These are phyloP conservation scores for Diglossa cyanea DNA, from an alignment of 2,797 vertebrate genomes.

Conservation along the genomic window DNA sequence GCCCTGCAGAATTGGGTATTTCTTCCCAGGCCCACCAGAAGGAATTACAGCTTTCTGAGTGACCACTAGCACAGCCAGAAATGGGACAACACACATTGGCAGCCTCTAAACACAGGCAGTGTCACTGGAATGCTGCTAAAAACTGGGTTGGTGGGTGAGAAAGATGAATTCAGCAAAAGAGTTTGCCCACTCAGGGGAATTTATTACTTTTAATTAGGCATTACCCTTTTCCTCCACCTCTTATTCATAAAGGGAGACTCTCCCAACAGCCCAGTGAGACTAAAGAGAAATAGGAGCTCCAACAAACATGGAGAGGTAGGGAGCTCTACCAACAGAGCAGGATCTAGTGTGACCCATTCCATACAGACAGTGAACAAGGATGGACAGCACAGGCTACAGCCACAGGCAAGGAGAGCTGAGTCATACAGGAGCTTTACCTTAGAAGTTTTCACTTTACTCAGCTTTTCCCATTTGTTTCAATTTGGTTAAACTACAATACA, in stretches of 20 bases:
- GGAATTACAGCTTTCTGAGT: accelerated
- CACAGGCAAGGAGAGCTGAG: neutral
- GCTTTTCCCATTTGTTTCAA: neutral
- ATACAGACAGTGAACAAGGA: neutral
- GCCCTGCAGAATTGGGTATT: neutral
- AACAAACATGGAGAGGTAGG: accelerated
- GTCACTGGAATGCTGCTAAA: neutral
- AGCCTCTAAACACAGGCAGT: neutral
- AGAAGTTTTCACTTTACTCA: neutral
- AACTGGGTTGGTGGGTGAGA: accelerated
- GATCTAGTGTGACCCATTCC: neutral
- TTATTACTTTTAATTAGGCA: neutral
- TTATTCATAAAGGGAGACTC: neutral
- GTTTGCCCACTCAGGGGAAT: neutral
- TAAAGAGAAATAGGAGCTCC: neutral
- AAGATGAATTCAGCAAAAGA: neutral
- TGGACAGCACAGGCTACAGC: neutral
- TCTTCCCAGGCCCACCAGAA: neutral
- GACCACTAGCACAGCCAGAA: neutral
- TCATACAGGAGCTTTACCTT: neutral
- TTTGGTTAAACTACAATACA: neutral
- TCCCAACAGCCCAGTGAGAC: neutral
- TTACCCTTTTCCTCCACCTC: neutral
- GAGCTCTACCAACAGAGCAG: neutral
- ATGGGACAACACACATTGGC: neutral